Conservation (phyloP, 2,797 vertebrate species). For the Trematomus bernacchii region DNA sequence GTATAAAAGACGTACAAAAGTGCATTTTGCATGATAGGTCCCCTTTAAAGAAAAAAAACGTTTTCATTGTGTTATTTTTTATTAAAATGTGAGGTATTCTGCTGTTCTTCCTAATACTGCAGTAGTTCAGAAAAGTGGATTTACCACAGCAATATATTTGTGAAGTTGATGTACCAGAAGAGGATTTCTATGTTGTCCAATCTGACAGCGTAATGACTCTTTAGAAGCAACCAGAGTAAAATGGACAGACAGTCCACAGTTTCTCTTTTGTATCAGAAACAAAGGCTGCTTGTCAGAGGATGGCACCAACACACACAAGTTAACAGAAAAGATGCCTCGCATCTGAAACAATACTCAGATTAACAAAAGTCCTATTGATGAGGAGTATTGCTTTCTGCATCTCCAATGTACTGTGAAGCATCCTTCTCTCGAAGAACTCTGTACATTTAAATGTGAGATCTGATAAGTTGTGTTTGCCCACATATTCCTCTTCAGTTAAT, state of each 20-base stretch:
- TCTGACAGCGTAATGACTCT: slow-evolving; percentile 17
- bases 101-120: not conserved
- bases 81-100: not conserved
- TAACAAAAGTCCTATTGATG: not conserved
- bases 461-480: not conserved
- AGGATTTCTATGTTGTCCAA: not conserved
- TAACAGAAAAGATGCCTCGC: slow-evolving; percentile 5
- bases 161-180: not conserved
- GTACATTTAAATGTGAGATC: not conserved
- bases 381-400: not conserved
- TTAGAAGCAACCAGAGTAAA: slow-evolving; percentile 43
- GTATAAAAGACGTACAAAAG: no score
- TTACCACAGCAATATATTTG: accelerated
- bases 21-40: no score
- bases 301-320: slow-evolving; percentile 29
- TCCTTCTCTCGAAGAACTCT: not conserved
- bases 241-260: slow-evolving; percentile 31
- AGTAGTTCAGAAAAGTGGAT: not conserved
- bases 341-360: not conserved
- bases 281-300: slow-evolving; percentile 41
- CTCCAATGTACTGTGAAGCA: not conserved
- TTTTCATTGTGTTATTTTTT: no score
- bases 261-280: slow-evolving; percentile 55
- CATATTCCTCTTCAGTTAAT: not conserved
- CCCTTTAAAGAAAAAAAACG: no score